A percentile compares a stretch with the other conserved stretches of the same genome.
These are phyloP conservation scores for Siniperca scherzeri DNA, from an alignment of 2,797 vertebrate species.

Conservation along the genomic window DNA sequence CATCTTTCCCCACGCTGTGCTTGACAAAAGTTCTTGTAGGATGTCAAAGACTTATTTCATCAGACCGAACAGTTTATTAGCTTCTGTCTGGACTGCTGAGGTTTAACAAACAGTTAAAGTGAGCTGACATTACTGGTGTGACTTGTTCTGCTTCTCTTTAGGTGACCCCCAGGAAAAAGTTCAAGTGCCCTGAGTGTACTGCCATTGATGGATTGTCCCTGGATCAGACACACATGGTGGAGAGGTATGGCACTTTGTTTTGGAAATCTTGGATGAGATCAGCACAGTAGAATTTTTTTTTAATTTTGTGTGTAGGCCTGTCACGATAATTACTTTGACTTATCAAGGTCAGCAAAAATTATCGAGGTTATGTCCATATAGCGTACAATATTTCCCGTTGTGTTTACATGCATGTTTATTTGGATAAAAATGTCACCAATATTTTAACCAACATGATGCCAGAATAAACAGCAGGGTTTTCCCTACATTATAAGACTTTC, in stretches of 20 bases:
- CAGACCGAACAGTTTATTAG: constrained; percentile 34
- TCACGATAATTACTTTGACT: too few species aligned
- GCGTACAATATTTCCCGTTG: too few species aligned
- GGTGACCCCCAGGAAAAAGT: constrained; percentile 99
- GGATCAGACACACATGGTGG: constrained; percentile 99
- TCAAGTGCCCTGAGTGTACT: constrained; percentile 99
- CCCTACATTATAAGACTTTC: too few species aligned
- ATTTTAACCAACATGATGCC: too few species aligned
- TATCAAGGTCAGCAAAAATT: too few species aligned
- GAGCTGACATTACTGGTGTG: constrained; percentile 39
- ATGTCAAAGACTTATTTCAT: constrained; percentile 26
- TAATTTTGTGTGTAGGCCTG: neutral
- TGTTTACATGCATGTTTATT: too few species aligned
- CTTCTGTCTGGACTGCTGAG: constrained; percentile 29
- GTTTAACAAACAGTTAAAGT: constrained; percentile 42
- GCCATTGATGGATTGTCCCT: constrained; percentile 97
- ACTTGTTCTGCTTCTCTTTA: constrained; percentile 80
- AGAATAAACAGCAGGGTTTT: too few species aligned
- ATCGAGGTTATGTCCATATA: too few species aligned
- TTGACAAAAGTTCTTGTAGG: neutral
- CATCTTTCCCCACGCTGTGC: constrained; percentile 70
- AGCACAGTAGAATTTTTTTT: neutral
- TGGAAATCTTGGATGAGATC: neutral
- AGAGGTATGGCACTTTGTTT: constrained; percentile 87
- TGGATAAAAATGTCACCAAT: too few species aligned